Evolutionary conservation across 2,797 vertebrate genomes (phyloP).

Genomic region (Molothrus aeneus): DNA sequence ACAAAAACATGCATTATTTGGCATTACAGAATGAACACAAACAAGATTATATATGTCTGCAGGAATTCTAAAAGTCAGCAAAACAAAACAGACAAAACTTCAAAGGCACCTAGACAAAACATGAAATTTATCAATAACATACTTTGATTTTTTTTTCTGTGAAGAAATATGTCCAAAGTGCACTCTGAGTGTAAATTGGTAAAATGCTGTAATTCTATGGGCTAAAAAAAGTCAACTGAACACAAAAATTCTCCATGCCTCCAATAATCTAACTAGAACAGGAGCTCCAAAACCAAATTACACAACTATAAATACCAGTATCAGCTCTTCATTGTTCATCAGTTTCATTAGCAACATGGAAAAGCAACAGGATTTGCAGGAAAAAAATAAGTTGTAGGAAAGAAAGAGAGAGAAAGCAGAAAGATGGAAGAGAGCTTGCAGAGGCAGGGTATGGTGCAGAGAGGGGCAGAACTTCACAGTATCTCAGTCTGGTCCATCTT

Average conservation of each 20-base stretch:
- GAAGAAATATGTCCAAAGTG: background rate
- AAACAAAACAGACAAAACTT: background rate
- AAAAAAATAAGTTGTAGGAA: background rate
- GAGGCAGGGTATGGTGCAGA: accelerated
- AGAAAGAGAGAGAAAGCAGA: background rate
- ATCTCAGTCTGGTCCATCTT: background rate
- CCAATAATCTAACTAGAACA: background rate
- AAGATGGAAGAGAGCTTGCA: background rate
- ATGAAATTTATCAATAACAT: background rate
- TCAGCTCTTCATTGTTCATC: background rate
- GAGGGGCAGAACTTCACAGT: background rate
- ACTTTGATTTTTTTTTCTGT: background rate
- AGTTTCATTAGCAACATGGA: background rate
- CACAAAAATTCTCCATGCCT: background rate
- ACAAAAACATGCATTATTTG: background rate
- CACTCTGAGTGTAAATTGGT: background rate
- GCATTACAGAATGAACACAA: background rate
- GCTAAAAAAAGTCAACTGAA: background rate
- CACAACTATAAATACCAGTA: background rate
- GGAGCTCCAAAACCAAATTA: background rate
- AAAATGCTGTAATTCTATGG: background rate
- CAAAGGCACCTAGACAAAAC: background rate
- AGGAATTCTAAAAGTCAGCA: background rate
- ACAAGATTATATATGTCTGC: background rate
- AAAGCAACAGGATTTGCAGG: background rate